phyloP scores from a whole-genome alignment of 2,797 vertebrate genomes.

The Sardinella longiceps region DNA sequence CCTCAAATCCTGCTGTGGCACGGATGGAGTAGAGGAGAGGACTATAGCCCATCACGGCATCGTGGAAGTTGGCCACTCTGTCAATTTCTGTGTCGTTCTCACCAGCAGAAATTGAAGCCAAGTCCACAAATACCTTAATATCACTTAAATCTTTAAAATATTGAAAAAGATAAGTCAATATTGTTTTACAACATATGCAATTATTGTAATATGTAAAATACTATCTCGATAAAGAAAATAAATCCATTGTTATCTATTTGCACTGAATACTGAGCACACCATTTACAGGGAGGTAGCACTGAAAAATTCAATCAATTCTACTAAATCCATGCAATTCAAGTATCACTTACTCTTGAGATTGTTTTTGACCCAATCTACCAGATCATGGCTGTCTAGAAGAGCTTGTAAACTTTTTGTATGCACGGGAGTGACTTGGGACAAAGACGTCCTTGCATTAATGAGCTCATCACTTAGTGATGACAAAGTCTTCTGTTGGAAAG shows the following conservation, averaged over 20 bases:
- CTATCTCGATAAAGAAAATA: not conserved
- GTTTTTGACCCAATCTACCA: slow-evolving; percentile 69
- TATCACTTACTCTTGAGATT: slow-evolving; percentile 63
- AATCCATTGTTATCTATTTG: not conserved
- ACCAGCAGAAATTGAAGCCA: slow-evolving; percentile 76
- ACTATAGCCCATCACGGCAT: slow-evolving; percentile 72
- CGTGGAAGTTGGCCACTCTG: slow-evolving; percentile 74
- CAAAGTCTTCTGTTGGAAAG: slow-evolving; percentile 62
- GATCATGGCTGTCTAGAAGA: slow-evolving; percentile 62
- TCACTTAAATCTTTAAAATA: slow-evolving; percentile 68
- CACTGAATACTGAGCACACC: not conserved
- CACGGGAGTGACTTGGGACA: slow-evolving; percentile 58
- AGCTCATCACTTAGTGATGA: slow-evolving; percentile 61
- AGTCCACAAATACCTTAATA: slow-evolving; percentile 76
- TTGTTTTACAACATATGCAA: not conserved
- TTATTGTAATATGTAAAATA: not conserved
- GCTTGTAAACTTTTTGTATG: slow-evolving; percentile 68
- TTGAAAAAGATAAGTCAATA: not conserved
- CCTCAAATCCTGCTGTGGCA: slow-evolving; percentile 49
- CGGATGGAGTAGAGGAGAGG: slow-evolving; percentile 70
- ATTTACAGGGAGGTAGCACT: not conserved
- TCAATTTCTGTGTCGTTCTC: slow-evolving; percentile 78
- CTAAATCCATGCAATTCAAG: not conserved
- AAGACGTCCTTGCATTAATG: slow-evolving; percentile 57
- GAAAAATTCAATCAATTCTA: not conserved